These are phyloP conservation scores for Tetramorium simillimum DNA, from an alignment of 1,140 invertebrate genomes.

Conservation along the genomic window DNA sequence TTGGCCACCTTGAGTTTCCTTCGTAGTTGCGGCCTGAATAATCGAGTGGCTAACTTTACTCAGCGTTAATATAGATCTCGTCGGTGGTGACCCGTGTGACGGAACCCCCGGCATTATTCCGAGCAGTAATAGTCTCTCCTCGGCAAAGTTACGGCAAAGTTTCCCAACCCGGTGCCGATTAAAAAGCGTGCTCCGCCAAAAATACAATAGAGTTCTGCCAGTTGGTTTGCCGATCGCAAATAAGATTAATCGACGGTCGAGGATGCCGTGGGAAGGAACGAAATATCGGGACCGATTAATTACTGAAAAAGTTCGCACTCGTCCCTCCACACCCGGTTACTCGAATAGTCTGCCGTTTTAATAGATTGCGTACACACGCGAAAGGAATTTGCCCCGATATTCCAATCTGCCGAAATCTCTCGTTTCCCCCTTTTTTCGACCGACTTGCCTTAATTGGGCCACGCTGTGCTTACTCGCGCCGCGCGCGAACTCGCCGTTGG, in stretches of 20 bases:
- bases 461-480: conserved; percentile 46
- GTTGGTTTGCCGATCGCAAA: conserved; percentile 38
- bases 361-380: conserved; percentile 38
- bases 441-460: conserved; percentile 52
- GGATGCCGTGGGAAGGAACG: conserved; percentile 6
- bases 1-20: conserved; percentile 15
- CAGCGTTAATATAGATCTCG: conserved; percentile 43
- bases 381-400: conserved; percentile 48
- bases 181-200: conserved; percentile 22
- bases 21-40: conserved; percentile 29
- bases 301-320: conserved; percentile 52
- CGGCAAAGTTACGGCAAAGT: conserved; percentile 40
- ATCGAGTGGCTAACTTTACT: conserved; percentile 42
- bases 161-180: neutral
- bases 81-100: conserved; percentile 37
- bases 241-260: conserved; percentile 40
- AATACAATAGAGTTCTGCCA: conserved; percentile 35
- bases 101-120: conserved; percentile 40
- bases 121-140: conserved; percentile 20
- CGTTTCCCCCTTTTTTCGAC: conserved; percentile 1
- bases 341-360: conserved; percentile 27
- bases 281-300: conserved; percentile 54
- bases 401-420: conserved; percentile 31
- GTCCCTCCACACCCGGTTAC: neutral
- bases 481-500: neutral